Evolutionary conservation across 2,113 vertebrate species (phyloP), one percentile per base, ranked within the genome.

Genomic region (Spheniscus mendiculus): DNA sequence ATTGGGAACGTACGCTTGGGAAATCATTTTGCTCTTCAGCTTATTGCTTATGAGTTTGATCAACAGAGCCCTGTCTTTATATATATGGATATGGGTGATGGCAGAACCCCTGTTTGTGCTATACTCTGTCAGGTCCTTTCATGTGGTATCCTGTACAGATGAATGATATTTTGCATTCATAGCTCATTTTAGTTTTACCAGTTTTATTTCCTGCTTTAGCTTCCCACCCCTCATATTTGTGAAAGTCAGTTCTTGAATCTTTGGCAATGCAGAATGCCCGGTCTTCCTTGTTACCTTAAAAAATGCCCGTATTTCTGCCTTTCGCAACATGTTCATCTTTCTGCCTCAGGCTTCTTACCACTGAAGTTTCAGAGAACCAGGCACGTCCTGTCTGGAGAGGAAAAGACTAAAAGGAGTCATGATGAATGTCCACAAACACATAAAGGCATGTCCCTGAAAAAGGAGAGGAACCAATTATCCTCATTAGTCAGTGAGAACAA

Each of bases 401-500:
- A 61, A 94, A 93, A 93, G 90, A 96, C 90, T 93, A 96, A 97
- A 97, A 87, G 89, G 86, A 97, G 83, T 91, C 61, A 91, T 52
- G 96, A 97, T 91, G 80, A 96, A 97, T 93, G 91, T 94, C 93
- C 89, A 90, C 74, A 94, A 96, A 96, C 72, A 92, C 70, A 87
- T 95, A 89, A 96, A 95, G 87, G 74, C 92, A 93, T 90, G 90
- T 91, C 84, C 87, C 93, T 87, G 87, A 89, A 91, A 97, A 94
- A 96, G 93, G 87, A 93, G 80, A 96, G 84, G 87, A 97, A 91
- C 89, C 93, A 95, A 97, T 96, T 98, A 96, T 97, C 81, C 61
- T 96, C 84, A 91, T 97, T 96, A 97, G 93, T 94, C 92, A 90
- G 62, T 71, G 58, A 94, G 79, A 88, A 95, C 1, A 69, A 55